These are phyloP conservation scores for Microplitis deprimator DNA, from an alignment of 2,888 invertebrate species.

Conservation along the genomic window DNA sequence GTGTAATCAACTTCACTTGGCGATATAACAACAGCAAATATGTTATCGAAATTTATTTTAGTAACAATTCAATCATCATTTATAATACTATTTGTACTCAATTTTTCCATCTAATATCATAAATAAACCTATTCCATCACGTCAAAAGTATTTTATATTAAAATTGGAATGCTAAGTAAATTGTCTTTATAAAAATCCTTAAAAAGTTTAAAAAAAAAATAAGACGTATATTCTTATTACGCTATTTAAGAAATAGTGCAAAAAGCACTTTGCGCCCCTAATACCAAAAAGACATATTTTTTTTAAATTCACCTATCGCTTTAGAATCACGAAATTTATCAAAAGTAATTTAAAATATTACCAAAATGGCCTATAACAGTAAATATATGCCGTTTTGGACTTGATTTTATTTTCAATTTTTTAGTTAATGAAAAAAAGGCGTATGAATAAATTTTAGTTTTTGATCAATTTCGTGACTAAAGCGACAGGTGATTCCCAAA, in stretches of 20 bases:
- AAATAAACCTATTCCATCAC: neutral
- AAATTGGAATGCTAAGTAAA: constrained; percentile 1
- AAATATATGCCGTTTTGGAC: too few species aligned
- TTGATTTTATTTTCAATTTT: too few species aligned
- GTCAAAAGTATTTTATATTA: neutral
- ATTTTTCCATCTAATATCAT: constrained; percentile 46
- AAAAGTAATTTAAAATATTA: too few species aligned
- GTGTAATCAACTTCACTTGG: neutral
- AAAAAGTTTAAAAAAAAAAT: neutral
- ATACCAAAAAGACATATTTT: too few species aligned
- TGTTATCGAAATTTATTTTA: neutral
- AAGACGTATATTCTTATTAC: neutral
- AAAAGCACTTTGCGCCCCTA: neutral
- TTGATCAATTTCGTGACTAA: too few species aligned
- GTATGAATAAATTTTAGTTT: too few species aligned
- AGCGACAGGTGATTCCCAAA: too few species aligned
- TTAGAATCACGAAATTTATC: too few species aligned
- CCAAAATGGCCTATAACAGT: too few species aligned
- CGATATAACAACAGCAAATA: neutral
- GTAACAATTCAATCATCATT: constrained; percentile 24
- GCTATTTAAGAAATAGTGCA: neutral
- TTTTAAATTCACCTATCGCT: too few species aligned
- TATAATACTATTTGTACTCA: constrained; percentile 58
- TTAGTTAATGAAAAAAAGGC: too few species aligned
- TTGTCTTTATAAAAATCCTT: neutral